phyloP scores from a whole-genome alignment of 2,888 invertebrate species.

The Platypus cylindrus region DNA sequence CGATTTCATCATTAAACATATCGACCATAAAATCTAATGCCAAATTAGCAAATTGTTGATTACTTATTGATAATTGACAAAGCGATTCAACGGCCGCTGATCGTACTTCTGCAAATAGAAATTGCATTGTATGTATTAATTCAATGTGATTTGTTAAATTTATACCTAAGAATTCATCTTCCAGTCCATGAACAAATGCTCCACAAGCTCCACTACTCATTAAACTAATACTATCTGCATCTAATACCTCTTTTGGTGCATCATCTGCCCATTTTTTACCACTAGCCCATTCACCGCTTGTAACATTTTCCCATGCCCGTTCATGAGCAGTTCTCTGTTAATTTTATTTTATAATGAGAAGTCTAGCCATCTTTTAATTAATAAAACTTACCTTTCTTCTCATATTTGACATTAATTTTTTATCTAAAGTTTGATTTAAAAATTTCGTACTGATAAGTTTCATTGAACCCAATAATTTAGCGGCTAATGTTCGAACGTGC shows the following conservation, averaged over 20 bases:
- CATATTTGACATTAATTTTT: constrained; percentile 94
- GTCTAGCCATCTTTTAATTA: constrained; percentile 3
- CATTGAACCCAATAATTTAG: constrained; percentile 76
- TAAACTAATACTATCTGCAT: constrained; percentile 63
- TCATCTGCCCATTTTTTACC: constrained; percentile 85
- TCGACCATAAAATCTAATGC: constrained; percentile 94
- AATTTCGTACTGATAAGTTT: constrained; percentile 77
- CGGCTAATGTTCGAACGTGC: constrained; percentile 75
- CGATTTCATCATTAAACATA: constrained; percentile 99
- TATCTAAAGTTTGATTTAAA: constrained; percentile 91
- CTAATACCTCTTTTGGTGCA: constrained; percentile 59
- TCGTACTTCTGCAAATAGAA: constrained; percentile 59
- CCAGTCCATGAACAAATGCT: constrained; percentile 94
- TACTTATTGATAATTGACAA: constrained; percentile 73
- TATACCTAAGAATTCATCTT: constrained; percentile 84
- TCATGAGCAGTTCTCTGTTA: constrained; percentile 73
- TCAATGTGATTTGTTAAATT: not conserved
- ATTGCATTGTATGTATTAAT: not conserved
- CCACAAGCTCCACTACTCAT: constrained; percentile 94
- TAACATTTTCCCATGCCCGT: constrained; percentile 67
- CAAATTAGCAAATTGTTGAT: constrained; percentile 72
- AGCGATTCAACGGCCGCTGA: constrained; percentile 91
- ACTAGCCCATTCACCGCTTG: constrained; percentile 82
- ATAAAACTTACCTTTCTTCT: constrained; percentile 45
- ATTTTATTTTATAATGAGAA: constrained; percentile 2